A percentile compares a stretch with the other conserved stretches of the same genome.
Evolutionary conservation across 2,797 vertebrate species (phyloP).

Genomic region (Manis pentadactyla): DNA sequence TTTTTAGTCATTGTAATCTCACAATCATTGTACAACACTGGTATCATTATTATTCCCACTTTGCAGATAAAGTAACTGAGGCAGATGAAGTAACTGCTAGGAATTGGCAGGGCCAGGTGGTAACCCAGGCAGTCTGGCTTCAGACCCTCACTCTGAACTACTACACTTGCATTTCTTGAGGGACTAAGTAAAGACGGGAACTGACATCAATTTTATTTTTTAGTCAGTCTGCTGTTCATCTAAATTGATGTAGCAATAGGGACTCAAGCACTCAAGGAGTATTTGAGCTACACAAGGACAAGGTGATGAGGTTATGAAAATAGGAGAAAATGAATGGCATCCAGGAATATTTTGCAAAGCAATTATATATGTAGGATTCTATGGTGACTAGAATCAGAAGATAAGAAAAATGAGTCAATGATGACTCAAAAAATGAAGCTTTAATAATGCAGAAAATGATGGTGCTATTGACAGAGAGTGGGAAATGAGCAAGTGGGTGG

Average conservation of each 20-base stretch:
- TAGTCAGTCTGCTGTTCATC: not conserved
- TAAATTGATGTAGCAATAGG: not conserved
- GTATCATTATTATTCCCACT: not conserved
- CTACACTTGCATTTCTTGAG: not conserved
- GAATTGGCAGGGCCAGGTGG: not conserved
- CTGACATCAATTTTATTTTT: not conserved
- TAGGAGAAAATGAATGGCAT: slow-evolving; percentile 22
- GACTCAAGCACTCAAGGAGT: not conserved
- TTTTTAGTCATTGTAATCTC: not conserved
- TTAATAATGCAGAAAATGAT: slow-evolving; percentile 52
- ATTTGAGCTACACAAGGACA: not conserved
- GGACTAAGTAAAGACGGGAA: not conserved
- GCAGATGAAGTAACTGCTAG: not conserved
- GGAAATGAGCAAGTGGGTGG: slow-evolving; percentile 16
- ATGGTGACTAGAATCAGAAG: slow-evolving; percentile 67
- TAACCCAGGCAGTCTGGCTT: not conserved
- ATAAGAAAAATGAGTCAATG: slow-evolving; percentile 69
- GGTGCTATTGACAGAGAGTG: not conserved
- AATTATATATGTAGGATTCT: slow-evolving; percentile 58
- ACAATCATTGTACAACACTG: not conserved
- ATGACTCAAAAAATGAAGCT: slow-evolving; percentile 69
- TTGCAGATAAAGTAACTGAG: not conserved
- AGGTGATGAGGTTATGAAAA: slow-evolving; percentile 6
- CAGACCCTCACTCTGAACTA: not conserved
- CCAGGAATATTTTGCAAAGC: slow-evolving; percentile 6